These are phyloP conservation scores for Gopherus evgoodei DNA, from an alignment of 2,113 vertebrate genomes.

Conservation along the genomic window DNA sequence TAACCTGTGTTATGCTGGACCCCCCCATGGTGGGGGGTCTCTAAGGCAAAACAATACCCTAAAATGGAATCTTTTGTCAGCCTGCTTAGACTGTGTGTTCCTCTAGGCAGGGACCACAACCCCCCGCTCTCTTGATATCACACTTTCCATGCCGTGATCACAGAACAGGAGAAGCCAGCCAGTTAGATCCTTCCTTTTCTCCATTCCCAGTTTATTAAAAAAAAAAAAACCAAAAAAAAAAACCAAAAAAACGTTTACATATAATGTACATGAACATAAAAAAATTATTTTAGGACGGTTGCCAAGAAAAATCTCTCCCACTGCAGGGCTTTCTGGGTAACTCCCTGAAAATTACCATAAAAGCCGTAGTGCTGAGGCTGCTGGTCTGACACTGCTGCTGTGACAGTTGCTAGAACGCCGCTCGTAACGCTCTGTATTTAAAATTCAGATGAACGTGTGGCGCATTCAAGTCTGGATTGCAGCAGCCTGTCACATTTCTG, in stretches of 20 bases:
- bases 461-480: conserved; percentile 22
- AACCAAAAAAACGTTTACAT: conserved; percentile 34
- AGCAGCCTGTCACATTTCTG: not conserved
- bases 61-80: not conserved
- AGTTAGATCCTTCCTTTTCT: not conserved
- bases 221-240: too few relatives aligned
- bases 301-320: conserved; percentile 78
- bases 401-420: conserved; percentile 61
- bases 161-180: not conserved
- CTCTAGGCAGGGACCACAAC: accelerated
- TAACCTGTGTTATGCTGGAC: not conserved
- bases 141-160: accelerated
- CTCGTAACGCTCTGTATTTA: conserved; percentile 70
- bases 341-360: conserved; percentile 79
- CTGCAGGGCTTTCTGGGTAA: conserved; percentile 82
- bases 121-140: accelerated
- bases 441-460: conserved; percentile 71
- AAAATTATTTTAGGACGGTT: conserved; percentile 79
- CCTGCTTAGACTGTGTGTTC: not conserved
- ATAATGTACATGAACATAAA: conserved; percentile 68
- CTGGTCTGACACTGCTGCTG: not conserved
- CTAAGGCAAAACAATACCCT: not conserved
- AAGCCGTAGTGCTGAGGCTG: conserved; percentile 65
- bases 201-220: conserved; percentile 20
- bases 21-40: too few relatives aligned